phyloP scores from a whole-genome alignment of 2,888 invertebrate species.

The Caenorhabditis auriculariae region DNA sequence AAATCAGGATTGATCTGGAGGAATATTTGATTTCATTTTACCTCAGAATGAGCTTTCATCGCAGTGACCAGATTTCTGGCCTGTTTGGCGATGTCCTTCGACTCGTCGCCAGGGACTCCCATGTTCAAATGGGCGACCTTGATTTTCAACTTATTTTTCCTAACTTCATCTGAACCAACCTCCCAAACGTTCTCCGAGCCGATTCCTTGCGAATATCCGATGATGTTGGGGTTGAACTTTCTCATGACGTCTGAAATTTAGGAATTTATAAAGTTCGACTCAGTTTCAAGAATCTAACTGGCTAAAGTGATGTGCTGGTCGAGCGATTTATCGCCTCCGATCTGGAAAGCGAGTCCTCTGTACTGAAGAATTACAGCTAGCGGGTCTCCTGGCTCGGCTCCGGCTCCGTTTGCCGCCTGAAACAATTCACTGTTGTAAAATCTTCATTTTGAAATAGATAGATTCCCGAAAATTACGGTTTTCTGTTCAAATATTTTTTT shows the following conservation, averaged over 20 bases:
- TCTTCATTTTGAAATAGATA: too few species aligned
- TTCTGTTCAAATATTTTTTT: too few species aligned
- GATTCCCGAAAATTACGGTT: too few species aligned
- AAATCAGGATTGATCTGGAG: too few species aligned
- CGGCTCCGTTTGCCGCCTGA: conserved; percentile 47
- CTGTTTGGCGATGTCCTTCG: conserved; percentile 35
- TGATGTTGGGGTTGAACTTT: conserved; percentile 75
- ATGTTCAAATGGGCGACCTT: conserved; percentile 37
- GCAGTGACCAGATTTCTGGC: conserved; percentile 36
- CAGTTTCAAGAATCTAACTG: conserved; percentile 13
- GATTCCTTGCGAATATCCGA: conserved; percentile 63
- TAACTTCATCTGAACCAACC: conserved; percentile 1
- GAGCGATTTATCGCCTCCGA: conserved; percentile 39
- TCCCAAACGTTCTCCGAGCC: conserved; percentile 44
- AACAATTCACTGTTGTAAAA: too few species aligned
- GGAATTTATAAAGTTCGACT: background rate
- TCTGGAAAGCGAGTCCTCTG: conserved; percentile 41
- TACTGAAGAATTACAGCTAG: conserved; percentile 44
- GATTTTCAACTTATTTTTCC: conserved; percentile 1
- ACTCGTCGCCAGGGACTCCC: conserved; percentile 42
- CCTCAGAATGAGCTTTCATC: conserved; percentile 38
- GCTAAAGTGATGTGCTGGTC: conserved; percentile 42
- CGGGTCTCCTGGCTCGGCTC: conserved; percentile 31
- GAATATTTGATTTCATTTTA: too few species aligned
- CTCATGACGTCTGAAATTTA: conserved; percentile 70